A percentile compares a stretch with the other conserved stretches of the same genome.
These are phyloP conservation scores for Eublepharis macularius DNA, from an alignment of 2,113 vertebrate genomes.

Conservation along the genomic window DNA sequence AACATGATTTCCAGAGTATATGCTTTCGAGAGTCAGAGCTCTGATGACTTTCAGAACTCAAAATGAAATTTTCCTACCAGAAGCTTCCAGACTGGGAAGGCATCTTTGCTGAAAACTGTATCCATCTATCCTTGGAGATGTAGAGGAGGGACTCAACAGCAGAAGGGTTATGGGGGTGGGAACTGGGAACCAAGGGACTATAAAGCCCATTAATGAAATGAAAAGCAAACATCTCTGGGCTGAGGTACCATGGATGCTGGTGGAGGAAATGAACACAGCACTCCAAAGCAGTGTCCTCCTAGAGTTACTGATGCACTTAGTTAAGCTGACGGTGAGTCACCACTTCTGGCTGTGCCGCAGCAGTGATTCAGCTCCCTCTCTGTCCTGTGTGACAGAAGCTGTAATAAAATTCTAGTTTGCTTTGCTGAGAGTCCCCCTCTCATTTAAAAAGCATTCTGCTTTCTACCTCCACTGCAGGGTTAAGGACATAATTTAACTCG, in stretches of 20 bases:
- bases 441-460: not conserved
- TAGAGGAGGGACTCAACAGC: too few relatives aligned
- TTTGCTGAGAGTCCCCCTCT: not conserved
- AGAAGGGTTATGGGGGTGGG: not conserved
- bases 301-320: not conserved
- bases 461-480: not conserved
- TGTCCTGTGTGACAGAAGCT: slow-evolving; percentile 15
- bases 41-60: too few relatives aligned
- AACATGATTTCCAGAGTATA: too few relatives aligned
- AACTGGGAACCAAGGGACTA: not conserved
- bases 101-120: too few relatives aligned
- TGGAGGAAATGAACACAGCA: accelerated
- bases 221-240: not conserved
- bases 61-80: too few relatives aligned
- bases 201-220: not conserved
- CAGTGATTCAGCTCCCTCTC: slow-evolving; percentile 48
- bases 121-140: too few relatives aligned
- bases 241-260: accelerated
- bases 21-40: too few relatives aligned
- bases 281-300: accelerated
- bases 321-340: slow-evolving; percentile 43
- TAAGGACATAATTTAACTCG: not conserved
- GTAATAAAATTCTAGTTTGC: not conserved
- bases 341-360: slow-evolving; percentile 28
- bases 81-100: too few relatives aligned